phyloP scores from a whole-genome alignment of 2,888 invertebrate genomes.

The Strigamia transsilvanica region DNA sequence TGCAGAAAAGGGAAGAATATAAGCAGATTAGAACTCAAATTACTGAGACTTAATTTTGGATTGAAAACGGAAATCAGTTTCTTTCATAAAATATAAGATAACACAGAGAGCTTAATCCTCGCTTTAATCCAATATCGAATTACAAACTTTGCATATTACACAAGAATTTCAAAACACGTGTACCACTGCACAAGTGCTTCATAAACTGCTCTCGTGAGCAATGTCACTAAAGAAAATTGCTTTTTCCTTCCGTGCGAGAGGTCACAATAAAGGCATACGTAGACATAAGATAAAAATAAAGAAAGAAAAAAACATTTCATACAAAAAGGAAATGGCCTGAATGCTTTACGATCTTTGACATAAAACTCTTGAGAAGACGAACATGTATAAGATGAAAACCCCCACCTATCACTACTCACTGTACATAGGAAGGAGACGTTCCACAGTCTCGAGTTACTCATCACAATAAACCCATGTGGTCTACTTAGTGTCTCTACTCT shows the following conservation, averaged over 20 bases:
- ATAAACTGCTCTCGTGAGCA: constrained; percentile 20
- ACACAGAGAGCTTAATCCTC: not conserved
- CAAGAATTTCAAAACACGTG: constrained; percentile 2
- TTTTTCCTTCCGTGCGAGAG: constrained; percentile 18
- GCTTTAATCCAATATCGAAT: constrained; percentile 12
- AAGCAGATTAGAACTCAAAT: constrained; percentile 20
- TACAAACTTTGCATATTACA: constrained; percentile 20
- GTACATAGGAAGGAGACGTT: not conserved
- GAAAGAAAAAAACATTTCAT: not conserved
- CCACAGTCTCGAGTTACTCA: not conserved
- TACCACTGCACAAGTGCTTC: constrained; percentile 14
- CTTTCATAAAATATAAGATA: not conserved
- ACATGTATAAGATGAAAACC: constrained; percentile 15
- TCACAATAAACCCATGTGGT: constrained; percentile 13
- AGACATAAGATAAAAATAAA: constrained; percentile 6
- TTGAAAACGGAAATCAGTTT: constrained; percentile 3
- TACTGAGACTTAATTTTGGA: not conserved
- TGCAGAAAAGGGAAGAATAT: not conserved
- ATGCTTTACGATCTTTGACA: constrained; percentile 15
- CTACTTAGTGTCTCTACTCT: not conserved
- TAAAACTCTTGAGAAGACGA: constrained; percentile 17
- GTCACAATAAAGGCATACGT: constrained; percentile 14
- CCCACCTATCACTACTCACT: not conserved
- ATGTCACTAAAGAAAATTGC: constrained; percentile 20
- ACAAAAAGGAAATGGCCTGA: constrained; percentile 20